Base-by-base conservation (phyloP, 2,888 invertebrate species). In the Ophion obscuratus region DNA sequence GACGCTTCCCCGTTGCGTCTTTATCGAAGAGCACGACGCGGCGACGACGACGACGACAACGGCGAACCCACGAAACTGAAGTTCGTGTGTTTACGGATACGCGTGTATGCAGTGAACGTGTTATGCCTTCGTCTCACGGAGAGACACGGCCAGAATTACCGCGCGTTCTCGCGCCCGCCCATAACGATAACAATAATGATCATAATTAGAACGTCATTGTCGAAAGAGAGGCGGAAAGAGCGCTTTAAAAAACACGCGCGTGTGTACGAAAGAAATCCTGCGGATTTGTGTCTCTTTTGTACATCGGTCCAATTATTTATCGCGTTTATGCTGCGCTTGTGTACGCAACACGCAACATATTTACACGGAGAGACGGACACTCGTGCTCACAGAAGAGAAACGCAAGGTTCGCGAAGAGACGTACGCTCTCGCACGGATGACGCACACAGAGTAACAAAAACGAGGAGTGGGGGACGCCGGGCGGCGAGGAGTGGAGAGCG, bases 361-460 rank as follows among this genome's bases (percentile, higher is more conserved):
- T 3, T 47, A 47, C 11, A 47, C 11, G 47, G 47, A 47, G 64
- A 71, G 79, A 79, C 79, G 79, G 62, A 71, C 66, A 67, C 36
- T 59, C 44, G 67, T 20, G 11, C 14, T 9, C 47, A 14, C 47
- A 47, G 14, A 47, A 47, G 47, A 47, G 47, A 10, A 47, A 47
- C 47, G 47, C 47, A 9, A 47, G 47, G 47, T 14, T 9, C 14
- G 31, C 31, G 31, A 4, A 31, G 31, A 4, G 31, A 31, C 4
- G 4, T 31, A 31, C 31, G 31, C 31, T 31, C 31, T 14, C 11
- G 47, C 11, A 14, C 47, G 47, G 47, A 47, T 47, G 47, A 47
- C 47, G 47, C 47, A 47, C 47, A 47, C 47, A 2, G 10, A 47
- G 59, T 36, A n/a, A 27, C 6, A 24, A 24, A 10, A 14, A 57